Conservation (phyloP, 2,888 invertebrate genomes). For the Chorisops tibialis region DNA sequence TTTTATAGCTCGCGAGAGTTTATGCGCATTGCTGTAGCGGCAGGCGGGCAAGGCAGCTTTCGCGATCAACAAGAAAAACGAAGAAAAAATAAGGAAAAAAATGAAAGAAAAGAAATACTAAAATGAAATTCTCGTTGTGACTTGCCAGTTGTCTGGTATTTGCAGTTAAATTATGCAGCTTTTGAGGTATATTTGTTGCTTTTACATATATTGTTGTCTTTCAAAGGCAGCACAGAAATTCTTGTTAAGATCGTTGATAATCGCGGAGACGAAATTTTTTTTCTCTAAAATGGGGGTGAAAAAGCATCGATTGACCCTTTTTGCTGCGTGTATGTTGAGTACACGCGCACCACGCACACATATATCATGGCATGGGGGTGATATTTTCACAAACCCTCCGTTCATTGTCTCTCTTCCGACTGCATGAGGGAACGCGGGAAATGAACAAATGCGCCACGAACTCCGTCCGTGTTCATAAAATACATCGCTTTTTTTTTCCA, state of each 20-base stretch:
- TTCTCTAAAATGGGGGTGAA: too few relatives aligned
- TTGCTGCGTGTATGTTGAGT: constrained; percentile 1
- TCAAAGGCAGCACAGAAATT: neutral
- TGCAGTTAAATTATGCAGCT: constrained; percentile 11
- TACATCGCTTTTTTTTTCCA: neutral
- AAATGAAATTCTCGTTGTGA: neutral
- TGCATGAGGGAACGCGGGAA: neutral
- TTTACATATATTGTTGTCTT: neutral
- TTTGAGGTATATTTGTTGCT: constrained; percentile 3
- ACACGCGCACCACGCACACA: neutral
- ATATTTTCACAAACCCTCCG: constrained; percentile 2
- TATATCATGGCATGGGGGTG: constrained; percentile 1
- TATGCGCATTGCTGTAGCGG: too few relatives aligned
- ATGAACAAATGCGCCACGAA: neutral
- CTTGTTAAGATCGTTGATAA: neutral
- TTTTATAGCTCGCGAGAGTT: too few relatives aligned
- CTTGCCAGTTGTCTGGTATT: constrained; percentile 7
- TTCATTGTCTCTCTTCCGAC: neutral
- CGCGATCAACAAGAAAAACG: too few relatives aligned
- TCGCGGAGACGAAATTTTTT: constrained; percentile 9
- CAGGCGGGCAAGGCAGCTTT: too few relatives aligned
- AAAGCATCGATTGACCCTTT: constrained; percentile 17
- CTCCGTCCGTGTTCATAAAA: neutral
- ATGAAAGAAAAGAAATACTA: too few relatives aligned
- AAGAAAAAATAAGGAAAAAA: too few relatives aligned